Conservation (phyloP, 2,888 invertebrate genomes). For the Margaritifera margaritifera region DNA sequence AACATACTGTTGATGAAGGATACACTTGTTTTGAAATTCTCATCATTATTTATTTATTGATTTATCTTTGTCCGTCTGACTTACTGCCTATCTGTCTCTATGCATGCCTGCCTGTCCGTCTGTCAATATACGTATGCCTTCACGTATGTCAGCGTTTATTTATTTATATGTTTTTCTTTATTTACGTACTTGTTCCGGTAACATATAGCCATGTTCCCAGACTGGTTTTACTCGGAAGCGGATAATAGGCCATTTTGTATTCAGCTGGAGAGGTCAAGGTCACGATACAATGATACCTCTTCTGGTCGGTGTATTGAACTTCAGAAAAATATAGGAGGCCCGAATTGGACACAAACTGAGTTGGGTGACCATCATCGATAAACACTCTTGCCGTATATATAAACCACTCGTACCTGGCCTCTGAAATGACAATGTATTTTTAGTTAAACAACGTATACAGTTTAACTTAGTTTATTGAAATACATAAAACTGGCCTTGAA, state of each 20-base stretch:
- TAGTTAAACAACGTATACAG: neutral
- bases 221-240: constrained; percentile 55
- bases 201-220: constrained; percentile 61
- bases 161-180: too few species aligned
- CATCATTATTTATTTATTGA: too few species aligned
- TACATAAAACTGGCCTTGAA: too few species aligned
- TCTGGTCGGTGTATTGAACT: constrained; percentile 34
- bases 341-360: constrained; percentile 92
- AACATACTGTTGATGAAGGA: too few species aligned
- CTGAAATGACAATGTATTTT: constrained; percentile 27
- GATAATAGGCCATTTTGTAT: constrained; percentile 40
- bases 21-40: too few species aligned
- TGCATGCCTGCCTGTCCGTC: too few species aligned
- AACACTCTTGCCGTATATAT: constrained; percentile 91
- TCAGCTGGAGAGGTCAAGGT: constrained; percentile 33
- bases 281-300: constrained; percentile 34
- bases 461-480: too few species aligned
- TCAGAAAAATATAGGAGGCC: constrained; percentile 78
- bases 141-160: too few species aligned
- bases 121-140: too few species aligned
- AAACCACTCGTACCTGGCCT: constrained; percentile 85
- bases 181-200: constrained; percentile 15
- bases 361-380: constrained; percentile 88
- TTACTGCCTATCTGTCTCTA: too few species aligned
- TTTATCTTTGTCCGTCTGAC: too few species aligned